Conservation (phyloP, 2,797 vertebrate species). For the Megaceryle alcyon region DNA sequence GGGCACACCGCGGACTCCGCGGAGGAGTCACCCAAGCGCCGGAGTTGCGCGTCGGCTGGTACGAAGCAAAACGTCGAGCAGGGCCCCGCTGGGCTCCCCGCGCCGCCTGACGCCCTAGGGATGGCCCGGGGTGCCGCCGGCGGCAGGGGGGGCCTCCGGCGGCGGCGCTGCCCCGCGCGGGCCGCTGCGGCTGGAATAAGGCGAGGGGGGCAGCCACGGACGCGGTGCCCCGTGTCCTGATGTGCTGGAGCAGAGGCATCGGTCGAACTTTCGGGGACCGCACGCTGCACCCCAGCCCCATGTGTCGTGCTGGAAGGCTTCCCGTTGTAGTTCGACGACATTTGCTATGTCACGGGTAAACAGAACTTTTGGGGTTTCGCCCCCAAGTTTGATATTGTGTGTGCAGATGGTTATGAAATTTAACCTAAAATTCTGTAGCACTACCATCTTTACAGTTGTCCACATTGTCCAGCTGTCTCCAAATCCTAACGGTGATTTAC, state of each 20-base stretch:
- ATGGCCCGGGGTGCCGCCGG: neutral
- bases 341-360: neutral
- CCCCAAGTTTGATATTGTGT: neutral
- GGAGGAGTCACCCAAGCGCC: neutral
- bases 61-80: neutral
- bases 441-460: constrained; percentile 34
- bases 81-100: neutral
- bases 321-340: neutral
- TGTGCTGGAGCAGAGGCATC: neutral
- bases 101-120: neutral
- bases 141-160: neutral
- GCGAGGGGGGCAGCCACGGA: neutral
- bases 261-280: neutral
- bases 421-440: constrained; percentile 27
- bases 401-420: neutral
- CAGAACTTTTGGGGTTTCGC: no score
- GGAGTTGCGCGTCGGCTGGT: neutral
- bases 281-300: neutral
- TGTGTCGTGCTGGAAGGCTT: neutral
- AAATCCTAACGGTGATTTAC: constrained; percentile 47
- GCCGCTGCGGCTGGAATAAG: neutral
- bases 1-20: no score
- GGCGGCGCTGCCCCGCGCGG: neutral
- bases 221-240: neutral
- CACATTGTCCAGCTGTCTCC: constrained; percentile 58